Percentiles rank a stretch among this genome's conserved stretches.
Conservation (phyloP, 1,140 invertebrate genomes). For the Cephus cinctus region DNA sequence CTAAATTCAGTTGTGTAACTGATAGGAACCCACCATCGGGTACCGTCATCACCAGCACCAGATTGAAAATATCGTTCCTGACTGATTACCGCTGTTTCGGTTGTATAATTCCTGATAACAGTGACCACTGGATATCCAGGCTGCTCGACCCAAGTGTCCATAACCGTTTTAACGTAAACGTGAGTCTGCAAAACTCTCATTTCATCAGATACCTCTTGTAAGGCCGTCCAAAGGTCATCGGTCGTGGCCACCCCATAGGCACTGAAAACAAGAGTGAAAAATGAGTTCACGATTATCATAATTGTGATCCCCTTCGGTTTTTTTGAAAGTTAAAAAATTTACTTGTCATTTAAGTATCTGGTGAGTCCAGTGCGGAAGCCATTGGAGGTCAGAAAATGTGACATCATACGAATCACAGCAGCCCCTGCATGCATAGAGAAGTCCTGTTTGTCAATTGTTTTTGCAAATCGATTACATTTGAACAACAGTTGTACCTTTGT, state of each 20-base stretch:
- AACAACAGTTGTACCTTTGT: conserved; percentile 50
- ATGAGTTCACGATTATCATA: background rate
- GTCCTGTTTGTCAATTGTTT: background rate
- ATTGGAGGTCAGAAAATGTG: conserved; percentile 53
- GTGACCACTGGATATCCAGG: conserved; percentile 68
- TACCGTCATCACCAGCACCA: background rate
- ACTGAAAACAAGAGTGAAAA: conserved; percentile 26
- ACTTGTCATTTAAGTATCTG: conserved; percentile 53
- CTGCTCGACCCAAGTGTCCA: conserved; percentile 71
- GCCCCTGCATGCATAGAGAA: conserved; percentile 43
- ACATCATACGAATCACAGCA: conserved; percentile 58
- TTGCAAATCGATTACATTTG: background rate
- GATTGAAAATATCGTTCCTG: conserved; percentile 43
- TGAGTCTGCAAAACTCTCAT: conserved; percentile 30
- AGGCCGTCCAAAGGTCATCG: conserved; percentile 66
- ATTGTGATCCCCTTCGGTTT: background rate
- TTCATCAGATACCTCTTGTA: conserved; percentile 59
- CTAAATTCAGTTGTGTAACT: conserved; percentile 48
- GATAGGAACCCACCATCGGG: conserved; percentile 53
- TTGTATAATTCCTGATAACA: conserved; percentile 53
- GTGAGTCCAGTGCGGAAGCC: conserved; percentile 51
- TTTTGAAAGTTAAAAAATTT: conserved; percentile 25
- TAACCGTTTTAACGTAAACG: conserved; percentile 53
- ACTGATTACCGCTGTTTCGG: conserved; percentile 46
- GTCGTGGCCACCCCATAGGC: conserved; percentile 61